Evolutionary conservation across 2,113 vertebrate species (phyloP).

Genomic region (Arvicanthis niloticus): DNA sequence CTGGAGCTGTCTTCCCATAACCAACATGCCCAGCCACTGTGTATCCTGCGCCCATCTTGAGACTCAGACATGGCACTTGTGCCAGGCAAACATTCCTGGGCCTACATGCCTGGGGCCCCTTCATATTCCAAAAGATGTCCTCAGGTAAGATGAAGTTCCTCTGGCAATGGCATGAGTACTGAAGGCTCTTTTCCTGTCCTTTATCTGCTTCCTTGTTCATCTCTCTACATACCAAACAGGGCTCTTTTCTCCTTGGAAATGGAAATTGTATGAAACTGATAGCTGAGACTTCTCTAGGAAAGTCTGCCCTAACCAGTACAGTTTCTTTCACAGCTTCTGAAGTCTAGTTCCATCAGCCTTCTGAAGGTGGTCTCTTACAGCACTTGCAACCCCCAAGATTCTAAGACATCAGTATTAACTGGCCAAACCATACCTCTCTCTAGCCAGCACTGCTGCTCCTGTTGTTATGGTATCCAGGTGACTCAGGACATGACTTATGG

Average conservation of each 20-base stretch:
- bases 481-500: not conserved
- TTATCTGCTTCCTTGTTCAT: not conserved
- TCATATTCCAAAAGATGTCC: not conserved
- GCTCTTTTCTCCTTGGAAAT: not conserved
- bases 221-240: too few species aligned
- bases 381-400: not conserved
- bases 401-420: not conserved
- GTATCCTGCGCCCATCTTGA: not conserved
- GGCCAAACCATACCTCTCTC: not conserved
- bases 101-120: not conserved
- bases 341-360: not conserved
- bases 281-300: not conserved
- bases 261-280: not conserved
- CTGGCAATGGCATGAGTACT: not conserved
- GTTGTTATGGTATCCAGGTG: not conserved
- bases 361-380: not conserved
- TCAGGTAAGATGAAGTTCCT: not conserved
- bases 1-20: too few species aligned
- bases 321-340: not conserved
- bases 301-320: not conserved
- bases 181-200: not conserved
- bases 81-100: not conserved
- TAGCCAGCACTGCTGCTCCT: not conserved
- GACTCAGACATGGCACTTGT: not conserved
- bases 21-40: rapidly evolving